Base-by-base conservation (phyloP, 2,888 invertebrate genomes). In the Lydus trimaculatus region DNA sequence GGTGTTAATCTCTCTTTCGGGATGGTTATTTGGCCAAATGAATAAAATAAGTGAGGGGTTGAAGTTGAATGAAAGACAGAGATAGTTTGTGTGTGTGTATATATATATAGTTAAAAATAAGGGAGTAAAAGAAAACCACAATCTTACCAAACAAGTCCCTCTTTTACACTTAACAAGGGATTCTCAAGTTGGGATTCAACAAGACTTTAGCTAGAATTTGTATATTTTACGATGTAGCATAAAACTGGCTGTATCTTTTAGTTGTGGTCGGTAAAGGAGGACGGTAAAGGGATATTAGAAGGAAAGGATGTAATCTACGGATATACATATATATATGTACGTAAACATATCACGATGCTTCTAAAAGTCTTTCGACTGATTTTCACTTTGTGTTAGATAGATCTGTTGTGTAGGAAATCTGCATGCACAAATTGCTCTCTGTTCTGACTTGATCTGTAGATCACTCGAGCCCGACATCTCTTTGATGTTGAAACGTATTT, bases 401-500 rank as follows among this genome's bases (percentile, higher is more conserved):
- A 75, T 76, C 76, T 75, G 74, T 72, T 69, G 65, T 66, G 74
- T 73, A 76, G 77, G 71, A 81, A 82, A 83, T 83, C 82, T 83
- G 81, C 82, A 83, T 83, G 80, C 80, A 81, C 82, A 83, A 83
- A 84, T 82, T 82, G 82, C 80, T 81, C 78, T 80, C 74, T 67
- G 70, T 72, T 72, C 75, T 72, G 75, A 79, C 80, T 79, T 79
- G 81, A 82, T 82, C 81, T 75, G 75, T 76, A 77, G 81, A 82
- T 82, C 81, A 76, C 75, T 79, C 73, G 78, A 76, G 77, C 77
- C 76, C 76, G 74, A 76, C 77, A 78, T 78, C 79, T 75, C 81
- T 82, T 83, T 83, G 83, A 83, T 80, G 83, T 81, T 81, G 79
- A 80, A 82, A 79, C 81, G 81, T 81, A 81, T 83, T 83, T 83